Conservation (phyloP, 2,113 vertebrate species). For the Isichthys henryi region DNA sequence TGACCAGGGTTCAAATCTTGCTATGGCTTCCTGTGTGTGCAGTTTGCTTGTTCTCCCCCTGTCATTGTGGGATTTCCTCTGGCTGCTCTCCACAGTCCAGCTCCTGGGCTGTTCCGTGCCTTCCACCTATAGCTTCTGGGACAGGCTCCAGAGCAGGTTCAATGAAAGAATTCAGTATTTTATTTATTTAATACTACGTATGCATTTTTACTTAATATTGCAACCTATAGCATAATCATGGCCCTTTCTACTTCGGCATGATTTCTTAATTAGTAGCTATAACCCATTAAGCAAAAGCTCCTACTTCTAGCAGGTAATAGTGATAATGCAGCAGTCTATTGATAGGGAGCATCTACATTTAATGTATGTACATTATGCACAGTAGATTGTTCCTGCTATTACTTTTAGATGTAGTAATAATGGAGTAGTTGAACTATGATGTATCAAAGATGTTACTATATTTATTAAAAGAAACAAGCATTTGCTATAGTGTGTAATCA, state of each 20-base stretch:
- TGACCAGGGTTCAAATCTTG: too few relatives aligned
- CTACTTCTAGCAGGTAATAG: not conserved
- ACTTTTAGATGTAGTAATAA: not conserved
- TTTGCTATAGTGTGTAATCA: not conserved
- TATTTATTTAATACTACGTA: too few relatives aligned
- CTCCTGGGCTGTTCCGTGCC: too few relatives aligned
- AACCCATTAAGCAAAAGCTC: not conserved
- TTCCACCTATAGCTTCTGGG: too few relatives aligned
- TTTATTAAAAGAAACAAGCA: not conserved
- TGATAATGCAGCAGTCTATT: not conserved
- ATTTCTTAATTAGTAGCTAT: not conserved
- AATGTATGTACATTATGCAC: not conserved
- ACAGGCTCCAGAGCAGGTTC: too few relatives aligned
- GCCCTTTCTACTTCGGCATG: not conserved
- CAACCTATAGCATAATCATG: not conserved
- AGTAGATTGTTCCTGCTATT: not conserved
- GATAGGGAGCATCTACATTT: not conserved
- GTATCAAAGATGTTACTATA: not conserved
- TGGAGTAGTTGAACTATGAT: not conserved
- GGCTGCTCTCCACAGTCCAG: too few relatives aligned
- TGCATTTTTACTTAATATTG: too few relatives aligned
- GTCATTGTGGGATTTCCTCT: too few relatives aligned
- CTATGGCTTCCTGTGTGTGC: too few relatives aligned
- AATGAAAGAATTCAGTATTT: too few relatives aligned
- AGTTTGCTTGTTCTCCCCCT: too few relatives aligned